These are phyloP conservation scores for Cryptophagus acutangulus DNA, from an alignment of 2,888 invertebrate genomes.

Conservation along the genomic window DNA sequence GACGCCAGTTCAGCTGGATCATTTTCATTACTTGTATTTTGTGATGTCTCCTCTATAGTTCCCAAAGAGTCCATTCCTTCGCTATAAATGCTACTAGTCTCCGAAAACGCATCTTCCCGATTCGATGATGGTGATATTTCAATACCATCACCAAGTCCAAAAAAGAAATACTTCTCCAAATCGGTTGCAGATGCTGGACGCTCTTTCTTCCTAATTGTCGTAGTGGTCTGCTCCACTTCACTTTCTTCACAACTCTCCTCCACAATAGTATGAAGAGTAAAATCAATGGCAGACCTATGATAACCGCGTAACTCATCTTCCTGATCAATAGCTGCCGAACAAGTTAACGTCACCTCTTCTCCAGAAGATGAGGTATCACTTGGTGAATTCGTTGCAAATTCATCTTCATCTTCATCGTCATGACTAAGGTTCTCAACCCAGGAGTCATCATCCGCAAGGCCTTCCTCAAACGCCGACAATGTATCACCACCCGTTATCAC, in stretches of 20 bases:
- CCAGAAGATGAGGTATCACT: constrained; percentile 61
- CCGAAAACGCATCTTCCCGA: constrained; percentile 65
- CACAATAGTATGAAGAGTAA: constrained; percentile 86
- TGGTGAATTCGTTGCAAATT: constrained; percentile 54
- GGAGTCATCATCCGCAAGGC: constrained; percentile 83
- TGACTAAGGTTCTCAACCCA: constrained; percentile 87
- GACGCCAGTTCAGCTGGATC: constrained; percentile 74
- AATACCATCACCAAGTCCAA: constrained; percentile 72
- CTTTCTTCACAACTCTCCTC: constrained; percentile 95
- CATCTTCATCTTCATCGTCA: constrained; percentile 60
- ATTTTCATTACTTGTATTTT: constrained; percentile 40
- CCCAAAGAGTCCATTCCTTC: constrained; percentile 73
- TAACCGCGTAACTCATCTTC: constrained; percentile 81
- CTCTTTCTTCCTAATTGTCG: constrained; percentile 56
- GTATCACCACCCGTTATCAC: constrained; percentile 67
- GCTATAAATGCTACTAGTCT: constrained; percentile 81
- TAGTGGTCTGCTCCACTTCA: constrained; percentile 63
- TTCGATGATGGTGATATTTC: constrained; percentile 51
- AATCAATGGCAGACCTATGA: constrained; percentile 77
- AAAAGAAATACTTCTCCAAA: constrained; percentile 87
- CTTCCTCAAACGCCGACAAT: constrained; percentile 74
- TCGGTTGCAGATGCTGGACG: constrained; percentile 75
- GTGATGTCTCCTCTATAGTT: constrained; percentile 50
- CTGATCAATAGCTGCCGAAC: constrained; percentile 58
- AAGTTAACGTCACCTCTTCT: constrained; percentile 57